Evolutionary conservation across 2,113 vertebrate species (phyloP), one percentile per base, ranked within the genome.

Genomic region (Psittacus erithacus): DNA sequence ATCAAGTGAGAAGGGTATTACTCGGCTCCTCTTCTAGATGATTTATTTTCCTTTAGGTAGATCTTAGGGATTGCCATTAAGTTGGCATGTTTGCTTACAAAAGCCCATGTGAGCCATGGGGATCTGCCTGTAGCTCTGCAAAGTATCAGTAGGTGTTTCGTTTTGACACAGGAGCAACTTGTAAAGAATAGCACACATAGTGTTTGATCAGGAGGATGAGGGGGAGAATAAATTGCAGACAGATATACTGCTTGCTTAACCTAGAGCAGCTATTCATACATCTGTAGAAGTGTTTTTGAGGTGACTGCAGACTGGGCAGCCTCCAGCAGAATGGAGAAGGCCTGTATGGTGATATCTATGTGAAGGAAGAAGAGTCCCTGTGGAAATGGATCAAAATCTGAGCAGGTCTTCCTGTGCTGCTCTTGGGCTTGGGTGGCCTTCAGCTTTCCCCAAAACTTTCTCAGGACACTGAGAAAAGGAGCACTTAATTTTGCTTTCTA

Each of bases 61-160:
- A 38, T 38, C 38, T 49, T 62, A 3, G 17, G 19, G 35, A 10
- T 70, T 63, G 19, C 15, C 24, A 1, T 25, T 44, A 24, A 16
- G 23, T 55, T 91, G 75, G 25, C 47, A 4, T 3, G 22, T 19
- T 13, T 17, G 9, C 43, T 29, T 69, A 12, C 38, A 39, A 43
- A 43, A 44, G 7, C 31, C 15, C 17, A 1, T 0, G 0, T 27
- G 39, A 71, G 19, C 29, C 7, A 1, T 10, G 20, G 27, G 4
- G 17, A 3, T 46, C 28, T 38, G 23, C 23, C 13, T 18, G 24
- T 35, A 44, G 12, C 18, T 59, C 16, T 33, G 2, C 17, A 9
- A 7, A 5, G 62, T 64, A 8, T 10, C 0, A 0, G 9, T 19
- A 14, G 16, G 27, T 44, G 3, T 52, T 70, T n/a, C 10, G 17